These are phyloP conservation scores for Kryptolebias ocellatus DNA, from an alignment of 2,797 vertebrate genomes.

Conservation along the genomic window DNA sequence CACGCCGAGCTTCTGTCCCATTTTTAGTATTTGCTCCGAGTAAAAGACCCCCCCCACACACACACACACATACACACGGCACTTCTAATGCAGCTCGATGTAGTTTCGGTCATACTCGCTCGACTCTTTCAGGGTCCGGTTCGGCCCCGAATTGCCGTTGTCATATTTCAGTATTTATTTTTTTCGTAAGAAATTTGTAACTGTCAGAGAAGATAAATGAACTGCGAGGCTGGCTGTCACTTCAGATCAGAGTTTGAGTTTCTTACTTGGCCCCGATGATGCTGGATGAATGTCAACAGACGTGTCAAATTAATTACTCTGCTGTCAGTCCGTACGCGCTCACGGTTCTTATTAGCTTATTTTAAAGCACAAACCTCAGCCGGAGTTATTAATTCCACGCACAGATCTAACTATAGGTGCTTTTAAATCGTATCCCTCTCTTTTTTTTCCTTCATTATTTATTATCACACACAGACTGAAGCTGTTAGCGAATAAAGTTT, in stretches of 20 bases:
- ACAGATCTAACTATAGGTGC: neutral
- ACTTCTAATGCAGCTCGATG: neutral
- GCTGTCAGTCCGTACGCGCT: neutral
- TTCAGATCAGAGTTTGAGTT: neutral
- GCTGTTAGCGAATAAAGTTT: neutral
- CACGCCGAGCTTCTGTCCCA: neutral
- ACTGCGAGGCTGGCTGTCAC: neutral
- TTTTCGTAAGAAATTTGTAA: neutral
- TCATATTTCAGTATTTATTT: neutral
- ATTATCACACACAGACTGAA: neutral
- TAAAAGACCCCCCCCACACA: neutral
- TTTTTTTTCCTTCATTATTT: neutral
- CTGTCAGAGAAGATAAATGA: neutral
- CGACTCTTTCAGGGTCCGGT: neutral
- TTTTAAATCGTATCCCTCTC: neutral
- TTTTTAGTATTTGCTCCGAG: neutral
- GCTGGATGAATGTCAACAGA: neutral
- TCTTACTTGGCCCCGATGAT: neutral
- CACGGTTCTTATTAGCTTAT: neutral
- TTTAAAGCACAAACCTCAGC: neutral
- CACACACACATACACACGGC: no score
- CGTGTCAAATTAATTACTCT: neutral
- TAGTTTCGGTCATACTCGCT: neutral
- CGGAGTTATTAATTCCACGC: slow-evolving; percentile 6
- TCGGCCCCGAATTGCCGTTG: neutral